phyloP scores from a whole-genome alignment of 1,140 invertebrate genomes.

The Lepidotrigona ventralis region DNA sequence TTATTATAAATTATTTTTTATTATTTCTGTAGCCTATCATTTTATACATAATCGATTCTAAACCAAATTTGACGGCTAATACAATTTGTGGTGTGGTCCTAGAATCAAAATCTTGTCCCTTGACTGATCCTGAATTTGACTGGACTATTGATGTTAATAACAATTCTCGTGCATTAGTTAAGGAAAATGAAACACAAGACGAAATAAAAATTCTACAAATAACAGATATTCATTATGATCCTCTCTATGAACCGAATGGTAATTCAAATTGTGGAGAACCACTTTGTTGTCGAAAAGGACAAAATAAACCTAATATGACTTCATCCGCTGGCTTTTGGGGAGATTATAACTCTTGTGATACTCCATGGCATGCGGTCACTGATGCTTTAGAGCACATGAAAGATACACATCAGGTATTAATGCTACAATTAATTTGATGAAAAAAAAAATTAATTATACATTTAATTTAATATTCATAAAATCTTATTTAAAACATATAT shows the following conservation, averaged over 20 bases:
- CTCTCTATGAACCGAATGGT: constrained; percentile 84
- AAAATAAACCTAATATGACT: constrained; percentile 70
- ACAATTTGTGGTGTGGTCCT: constrained; percentile 82
- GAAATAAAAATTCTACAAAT: constrained; percentile 85
- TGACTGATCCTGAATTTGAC: constrained; percentile 75
- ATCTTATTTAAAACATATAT: not conserved
- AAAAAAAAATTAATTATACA: not conserved
- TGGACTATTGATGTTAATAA: constrained; percentile 81
- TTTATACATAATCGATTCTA: constrained; percentile 80
- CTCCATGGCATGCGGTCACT: constrained; percentile 84
- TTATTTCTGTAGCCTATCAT: constrained; percentile 79
- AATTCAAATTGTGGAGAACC: constrained; percentile 87
- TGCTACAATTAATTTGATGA: not conserved
- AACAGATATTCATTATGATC: constrained; percentile 91
- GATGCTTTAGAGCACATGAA: constrained; percentile 82
- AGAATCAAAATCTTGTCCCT: constrained; percentile 76
- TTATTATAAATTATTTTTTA: constrained; percentile 1
- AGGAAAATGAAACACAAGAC: constrained; percentile 32
- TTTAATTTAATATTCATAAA: not conserved
- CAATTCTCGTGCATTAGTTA: constrained; percentile 49
- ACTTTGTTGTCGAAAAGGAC: constrained; percentile 87
- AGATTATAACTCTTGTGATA: constrained; percentile 88
- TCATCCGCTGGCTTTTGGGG: constrained; percentile 88
- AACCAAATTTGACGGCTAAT: constrained; percentile 75
- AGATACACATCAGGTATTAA: constrained; percentile 79